phyloP scores from a whole-genome alignment of 1,140 invertebrate genomes.

The Drosophila sucinea region DNA sequence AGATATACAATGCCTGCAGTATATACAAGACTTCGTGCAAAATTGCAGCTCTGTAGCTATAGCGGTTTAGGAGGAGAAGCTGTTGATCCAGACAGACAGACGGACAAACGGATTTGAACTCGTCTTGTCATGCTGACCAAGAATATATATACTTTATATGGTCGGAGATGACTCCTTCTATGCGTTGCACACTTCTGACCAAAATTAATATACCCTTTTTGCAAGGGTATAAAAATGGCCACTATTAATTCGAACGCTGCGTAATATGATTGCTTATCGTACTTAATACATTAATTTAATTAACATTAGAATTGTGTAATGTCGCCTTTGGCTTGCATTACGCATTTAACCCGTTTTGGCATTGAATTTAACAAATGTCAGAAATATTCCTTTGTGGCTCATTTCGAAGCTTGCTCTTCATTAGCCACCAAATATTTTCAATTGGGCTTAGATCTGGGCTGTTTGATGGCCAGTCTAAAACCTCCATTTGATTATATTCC shows the following conservation, averaged over 20 bases:
- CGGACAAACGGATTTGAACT: too few relatives aligned
- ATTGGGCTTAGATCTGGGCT: conserved; percentile 11
- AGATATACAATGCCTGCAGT: too few relatives aligned
- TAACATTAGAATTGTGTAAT: conserved; percentile 11
- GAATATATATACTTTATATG: too few relatives aligned
- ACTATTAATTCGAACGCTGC: conserved; percentile 9
- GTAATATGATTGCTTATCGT: conserved; percentile 1
- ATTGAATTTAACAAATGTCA: conserved; percentile 12
- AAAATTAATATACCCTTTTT: too few relatives aligned
- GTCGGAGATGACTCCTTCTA: too few relatives aligned
- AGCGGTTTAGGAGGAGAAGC: too few relatives aligned
- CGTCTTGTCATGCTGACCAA: too few relatives aligned
- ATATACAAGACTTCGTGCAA: too few relatives aligned
- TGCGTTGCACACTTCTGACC: too few relatives aligned
- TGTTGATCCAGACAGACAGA: too few relatives aligned
- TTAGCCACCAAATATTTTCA: neutral
- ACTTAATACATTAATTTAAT: conserved; percentile 3
- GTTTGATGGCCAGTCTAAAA: neutral
- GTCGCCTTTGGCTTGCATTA: conserved; percentile 8
- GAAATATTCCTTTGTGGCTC: conserved; percentile 9
- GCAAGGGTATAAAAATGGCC: neutral
- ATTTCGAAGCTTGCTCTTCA: conserved; percentile 13
- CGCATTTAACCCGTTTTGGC: conserved; percentile 4
- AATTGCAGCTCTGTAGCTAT: too few relatives aligned
- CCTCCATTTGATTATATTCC: too few relatives aligned